A percentile compares a stretch with the other conserved stretches of the same genome.
Evolutionary conservation across 2,888 invertebrate species (phyloP).

Genomic region (Geotrupes spiniger): DNA sequence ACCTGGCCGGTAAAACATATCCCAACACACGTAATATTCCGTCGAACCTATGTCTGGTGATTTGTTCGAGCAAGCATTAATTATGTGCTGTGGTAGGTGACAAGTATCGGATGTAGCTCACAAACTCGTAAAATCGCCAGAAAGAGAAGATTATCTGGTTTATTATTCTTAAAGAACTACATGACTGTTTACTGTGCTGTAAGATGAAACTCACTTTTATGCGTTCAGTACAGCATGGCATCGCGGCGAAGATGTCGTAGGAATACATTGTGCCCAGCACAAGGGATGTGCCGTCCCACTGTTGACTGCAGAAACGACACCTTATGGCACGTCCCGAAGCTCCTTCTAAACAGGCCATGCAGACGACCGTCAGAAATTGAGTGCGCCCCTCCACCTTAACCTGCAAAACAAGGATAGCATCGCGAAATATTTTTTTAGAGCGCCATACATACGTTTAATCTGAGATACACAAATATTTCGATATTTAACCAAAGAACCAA

Average conservation of each 20-base stretch:
- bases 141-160: too few relatives aligned
- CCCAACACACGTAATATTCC: too few relatives aligned
- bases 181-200: not conserved
- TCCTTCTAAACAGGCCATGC: constrained; percentile 91
- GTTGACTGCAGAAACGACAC: constrained; percentile 80
- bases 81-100: too few relatives aligned
- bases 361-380: constrained; percentile 89
- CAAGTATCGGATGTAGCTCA: too few relatives aligned
- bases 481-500: too few relatives aligned
- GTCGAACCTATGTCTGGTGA: too few relatives aligned
- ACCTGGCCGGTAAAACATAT: too few relatives aligned
- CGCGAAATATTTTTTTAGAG: not conserved
- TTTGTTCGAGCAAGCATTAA: too few relatives aligned
- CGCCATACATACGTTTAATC: not conserved
- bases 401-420: constrained; percentile 52
- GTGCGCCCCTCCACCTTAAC: constrained; percentile 88
- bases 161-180: too few relatives aligned
- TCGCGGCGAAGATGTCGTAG: constrained; percentile 96
- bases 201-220: constrained; percentile 68
- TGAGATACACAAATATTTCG: too few relatives aligned
- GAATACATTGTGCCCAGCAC: constrained; percentile 98
- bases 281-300: constrained; percentile 91
- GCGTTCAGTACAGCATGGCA: constrained; percentile 92
- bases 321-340: constrained; percentile 71
- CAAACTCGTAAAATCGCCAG: too few relatives aligned